Percentiles rank a stretch among this genome's conserved stretches.
phyloP scores from a whole-genome alignment of 2,888 invertebrate species.

The Athalia rosae region DNA sequence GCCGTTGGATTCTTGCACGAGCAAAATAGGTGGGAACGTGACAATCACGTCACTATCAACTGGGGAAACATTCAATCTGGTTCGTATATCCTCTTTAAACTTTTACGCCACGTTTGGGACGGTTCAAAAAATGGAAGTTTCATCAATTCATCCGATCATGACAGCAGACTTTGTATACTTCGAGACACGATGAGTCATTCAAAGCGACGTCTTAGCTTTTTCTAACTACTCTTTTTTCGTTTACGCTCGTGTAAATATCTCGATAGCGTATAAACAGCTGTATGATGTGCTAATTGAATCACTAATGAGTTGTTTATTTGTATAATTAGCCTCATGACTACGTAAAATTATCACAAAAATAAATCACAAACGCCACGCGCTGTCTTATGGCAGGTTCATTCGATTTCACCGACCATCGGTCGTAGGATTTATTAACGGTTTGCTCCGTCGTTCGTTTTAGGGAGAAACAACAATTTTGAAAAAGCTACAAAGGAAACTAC shows the following conservation, averaged over 20 bases:
- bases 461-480: slow-evolving; percentile 82
- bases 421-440: neutral
- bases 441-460: slow-evolving; percentile 67
- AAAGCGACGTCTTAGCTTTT: too few species aligned
- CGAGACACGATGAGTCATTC: too few species aligned
- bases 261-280: too few species aligned
- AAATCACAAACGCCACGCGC: too few species aligned
- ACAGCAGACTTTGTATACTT: too few species aligned
- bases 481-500: slow-evolving; percentile 78
- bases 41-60: slow-evolving; percentile 80
- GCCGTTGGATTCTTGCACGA: slow-evolving; percentile 88
- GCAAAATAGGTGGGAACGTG: slow-evolving; percentile 86
- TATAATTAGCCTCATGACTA: too few species aligned
- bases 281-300: too few species aligned
- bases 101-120: neutral
- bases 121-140: neutral
- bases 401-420: neutral
- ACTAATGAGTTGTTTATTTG: too few species aligned
- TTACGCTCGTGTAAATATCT: too few species aligned
- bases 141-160: too few species aligned
- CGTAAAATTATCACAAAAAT: too few species aligned
- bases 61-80: slow-evolving; percentile 83
- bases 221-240: too few species aligned
- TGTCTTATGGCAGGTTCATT: neutral
- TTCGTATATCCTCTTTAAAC: slow-evolving; percentile 56